Evolutionary conservation across 1,140 invertebrate species (phyloP), one percentile per base, ranked within the genome.

Genomic region (Musca domestica): DNA sequence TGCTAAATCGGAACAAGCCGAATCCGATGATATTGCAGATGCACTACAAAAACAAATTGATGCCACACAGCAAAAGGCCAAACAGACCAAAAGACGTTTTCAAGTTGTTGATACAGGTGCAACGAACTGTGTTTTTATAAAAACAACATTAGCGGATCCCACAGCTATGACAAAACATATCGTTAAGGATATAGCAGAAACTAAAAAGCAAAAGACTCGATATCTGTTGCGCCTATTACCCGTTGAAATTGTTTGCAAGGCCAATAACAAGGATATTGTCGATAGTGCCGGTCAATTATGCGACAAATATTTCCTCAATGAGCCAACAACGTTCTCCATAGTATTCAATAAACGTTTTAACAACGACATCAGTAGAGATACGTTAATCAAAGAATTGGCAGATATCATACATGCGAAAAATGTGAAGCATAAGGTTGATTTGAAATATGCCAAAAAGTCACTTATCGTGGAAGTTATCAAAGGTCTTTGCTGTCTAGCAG

Each of bases 81-180:
- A 83, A 83, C 22, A 81, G 80, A 61, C 20, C 12, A 81, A 74
- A 46, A 17, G 69, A 20, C 82, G 87, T 47, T 89, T 89, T 71
- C 86, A 89, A 79, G 84, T 84, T 25, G 86, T 93, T 17, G 88
- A 92, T 54, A 93, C 92, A 7, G 90, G 90, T 66, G 90, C 90
- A 1, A 91, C 89, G 58, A 95, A 95, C 81, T 87, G 91, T 70
- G 81, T 95, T 65, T 97, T 97, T 79, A 94, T 97, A 67, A 88
- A 87, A 75, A 91, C 89, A 6, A 89, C 87, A 20, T 74, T 95
- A 63, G 83, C 87, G 46, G 86, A 93, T 84, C 93, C 93, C 23
- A 85, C 89, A 68, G 83, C 88, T 68, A 70, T 96, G 10, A 89
- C 87, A 0, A 81, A 86, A 30, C 82, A 84, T 67, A 93, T 96